These are phyloP conservation scores for Epiperipatus broadwayi DNA, from an alignment of 2,888 invertebrate genomes.

Conservation along the genomic window DNA sequence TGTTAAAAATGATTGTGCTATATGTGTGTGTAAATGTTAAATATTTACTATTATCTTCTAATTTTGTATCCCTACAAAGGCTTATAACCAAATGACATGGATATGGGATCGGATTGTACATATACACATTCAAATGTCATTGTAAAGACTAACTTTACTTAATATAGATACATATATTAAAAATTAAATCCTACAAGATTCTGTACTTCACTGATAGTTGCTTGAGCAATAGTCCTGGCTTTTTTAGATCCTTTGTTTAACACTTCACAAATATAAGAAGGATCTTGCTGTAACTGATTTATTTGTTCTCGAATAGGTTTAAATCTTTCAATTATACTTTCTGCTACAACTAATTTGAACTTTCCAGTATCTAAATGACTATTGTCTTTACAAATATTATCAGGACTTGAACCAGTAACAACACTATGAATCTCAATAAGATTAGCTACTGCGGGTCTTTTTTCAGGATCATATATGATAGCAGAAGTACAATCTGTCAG, in stretches of 20 bases:
- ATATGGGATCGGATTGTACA: no score
- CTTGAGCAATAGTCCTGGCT: conserved; percentile 41
- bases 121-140: no score
- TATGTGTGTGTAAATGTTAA: no score
- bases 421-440: conserved; percentile 62
- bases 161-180: no score
- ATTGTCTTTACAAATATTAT: conserved; percentile 47
- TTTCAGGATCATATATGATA: conserved; percentile 56
- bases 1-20: no score
- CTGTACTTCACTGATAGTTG: conserved; percentile 43
- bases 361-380: conserved; percentile 48
- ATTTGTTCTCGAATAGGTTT: conserved; percentile 46
- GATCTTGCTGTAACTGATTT: conserved; percentile 38
- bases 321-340: conserved; percentile 46
- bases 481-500: conserved; percentile 70
- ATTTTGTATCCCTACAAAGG: no score
- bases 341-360: conserved; percentile 53
- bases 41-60: no score
- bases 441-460: conserved; percentile 72
- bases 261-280: conserved; percentile 41
- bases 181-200: conserved; percentile 37
- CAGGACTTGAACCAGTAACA: conserved; percentile 42
- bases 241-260: conserved; percentile 42
- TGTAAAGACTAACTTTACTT: no score
- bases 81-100: no score